Evolutionary conservation across 2,888 invertebrate species (phyloP).

Genomic region (Oligia fasciuncula): DNA sequence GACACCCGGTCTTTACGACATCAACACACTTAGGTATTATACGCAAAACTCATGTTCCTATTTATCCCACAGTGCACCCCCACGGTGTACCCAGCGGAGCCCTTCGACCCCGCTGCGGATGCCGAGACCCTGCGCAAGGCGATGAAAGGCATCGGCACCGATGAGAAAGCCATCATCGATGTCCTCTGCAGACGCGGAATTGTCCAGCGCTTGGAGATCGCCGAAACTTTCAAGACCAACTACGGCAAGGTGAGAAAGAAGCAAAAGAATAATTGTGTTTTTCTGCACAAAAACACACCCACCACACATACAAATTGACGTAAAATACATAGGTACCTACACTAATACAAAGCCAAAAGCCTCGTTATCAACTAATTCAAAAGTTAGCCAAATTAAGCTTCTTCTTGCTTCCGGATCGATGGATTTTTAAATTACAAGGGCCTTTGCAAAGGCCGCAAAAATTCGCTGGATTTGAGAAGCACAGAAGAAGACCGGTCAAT

Average conservation of each 20-base stretch:
- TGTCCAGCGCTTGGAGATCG: constrained; percentile 97
- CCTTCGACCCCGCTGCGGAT: constrained; percentile 96
- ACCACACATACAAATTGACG: neutral
- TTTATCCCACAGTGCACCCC: constrained; percentile 93
- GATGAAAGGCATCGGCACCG: constrained; percentile 98
- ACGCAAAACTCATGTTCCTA: constrained; percentile 6
- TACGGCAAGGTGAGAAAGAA: constrained; percentile 94
- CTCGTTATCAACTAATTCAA: neutral
- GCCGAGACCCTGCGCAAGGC: constrained; percentile 96
- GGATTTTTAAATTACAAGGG: neutral
- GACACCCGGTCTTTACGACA: too few relatives aligned
- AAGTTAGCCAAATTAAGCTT: neutral
- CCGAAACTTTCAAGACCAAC: constrained; percentile 96
- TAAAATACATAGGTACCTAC: neutral
- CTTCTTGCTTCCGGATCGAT: neutral
- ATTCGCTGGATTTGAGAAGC: neutral
- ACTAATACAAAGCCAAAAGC: neutral
- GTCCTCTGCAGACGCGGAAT: constrained; percentile 96
- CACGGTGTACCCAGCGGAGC: constrained; percentile 96
- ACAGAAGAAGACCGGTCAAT: too few relatives aligned
- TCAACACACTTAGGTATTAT: neutral
- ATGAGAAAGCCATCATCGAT: constrained; percentile 97
- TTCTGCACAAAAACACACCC: too few relatives aligned
- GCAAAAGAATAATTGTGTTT: neutral
- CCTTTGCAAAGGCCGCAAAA: neutral